Percentiles rank a stretch among this genome's conserved stretches.
Conservation (phyloP, 2,888 invertebrate species). For the Meandrusa payeni region DNA sequence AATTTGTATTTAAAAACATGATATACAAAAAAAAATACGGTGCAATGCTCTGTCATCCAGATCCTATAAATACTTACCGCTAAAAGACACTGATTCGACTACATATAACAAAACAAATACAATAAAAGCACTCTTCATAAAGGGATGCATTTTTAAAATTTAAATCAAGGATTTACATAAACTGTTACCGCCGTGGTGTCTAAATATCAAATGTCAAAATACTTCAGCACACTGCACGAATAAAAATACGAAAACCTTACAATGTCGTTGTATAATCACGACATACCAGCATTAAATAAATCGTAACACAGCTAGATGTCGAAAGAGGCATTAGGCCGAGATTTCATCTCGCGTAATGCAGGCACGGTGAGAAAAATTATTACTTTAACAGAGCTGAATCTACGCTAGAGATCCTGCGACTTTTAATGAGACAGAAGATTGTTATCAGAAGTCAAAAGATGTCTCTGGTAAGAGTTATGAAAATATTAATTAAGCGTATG, state of each 20-base stretch:
- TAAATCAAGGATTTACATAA: background rate
- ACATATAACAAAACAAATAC: constrained; percentile 1
- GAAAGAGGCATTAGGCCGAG: constrained; percentile 10
- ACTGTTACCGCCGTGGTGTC: constrained; percentile 10
- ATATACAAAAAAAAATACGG: no score
- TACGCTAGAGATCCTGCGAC: background rate
- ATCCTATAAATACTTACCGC: no score
- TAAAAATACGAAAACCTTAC: constrained; percentile 5
- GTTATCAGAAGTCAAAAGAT: constrained; percentile 5
- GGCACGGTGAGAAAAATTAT: constrained; percentile 12
- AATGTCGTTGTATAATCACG: constrained; percentile 17
- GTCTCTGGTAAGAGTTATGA: background rate
- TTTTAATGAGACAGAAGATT: constrained; percentile 8
- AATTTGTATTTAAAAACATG: no score
- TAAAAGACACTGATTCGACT: background rate
- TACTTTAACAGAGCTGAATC: background rate
- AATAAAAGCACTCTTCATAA: background rate
- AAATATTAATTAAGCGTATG: no score
- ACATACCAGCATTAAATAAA: constrained; percentile 20
- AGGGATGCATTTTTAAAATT: constrained; percentile 1
- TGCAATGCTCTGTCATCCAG: no score
- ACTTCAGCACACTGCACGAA: constrained; percentile 5
- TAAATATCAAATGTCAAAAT: constrained; percentile 20
- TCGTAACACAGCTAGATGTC: constrained; percentile 12
- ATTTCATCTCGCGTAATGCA: constrained; percentile 1